Evolutionary conservation across 2,797 vertebrate genomes (phyloP).

Genomic region (Sebastes steindachneri): DNA sequence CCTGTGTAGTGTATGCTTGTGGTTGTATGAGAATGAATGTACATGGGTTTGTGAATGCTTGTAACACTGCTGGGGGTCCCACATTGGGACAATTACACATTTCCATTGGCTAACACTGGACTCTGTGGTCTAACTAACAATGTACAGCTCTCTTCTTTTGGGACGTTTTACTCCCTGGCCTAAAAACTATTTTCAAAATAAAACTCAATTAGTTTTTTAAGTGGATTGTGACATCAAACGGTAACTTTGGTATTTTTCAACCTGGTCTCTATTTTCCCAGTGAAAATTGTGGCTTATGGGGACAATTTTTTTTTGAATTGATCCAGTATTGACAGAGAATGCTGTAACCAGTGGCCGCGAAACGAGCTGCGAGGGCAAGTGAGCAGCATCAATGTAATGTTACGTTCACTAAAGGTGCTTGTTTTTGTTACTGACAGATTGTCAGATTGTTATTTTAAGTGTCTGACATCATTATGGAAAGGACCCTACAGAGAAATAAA

Average conservation of each 20-base stretch:
- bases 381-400: neutral
- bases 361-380: neutral
- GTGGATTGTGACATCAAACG: neutral
- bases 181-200: conserved; percentile 1
- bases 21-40: conserved; percentile 29
- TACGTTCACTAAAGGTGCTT: neutral
- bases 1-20: conserved; percentile 12
- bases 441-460: too few species aligned
- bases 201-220: neutral
- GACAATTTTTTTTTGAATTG: neutral
- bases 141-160: conserved; percentile 18
- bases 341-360: neutral
- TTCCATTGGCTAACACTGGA: conserved; percentile 27
- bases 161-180: conserved; percentile 16
- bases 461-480: too few species aligned
- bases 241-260: neutral
- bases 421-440: neutral
- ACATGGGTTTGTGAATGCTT: conserved; percentile 23
- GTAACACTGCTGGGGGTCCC: conserved; percentile 17
- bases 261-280: neutral
- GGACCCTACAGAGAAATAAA: too few species aligned
- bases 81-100: conserved; percentile 37
- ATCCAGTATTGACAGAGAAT: neutral
- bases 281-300: neutral
- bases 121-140: conserved; percentile 32